Conservation (phyloP, 53 echinoderm and acorn worm genomes). For the Henricia sp. region DNA sequence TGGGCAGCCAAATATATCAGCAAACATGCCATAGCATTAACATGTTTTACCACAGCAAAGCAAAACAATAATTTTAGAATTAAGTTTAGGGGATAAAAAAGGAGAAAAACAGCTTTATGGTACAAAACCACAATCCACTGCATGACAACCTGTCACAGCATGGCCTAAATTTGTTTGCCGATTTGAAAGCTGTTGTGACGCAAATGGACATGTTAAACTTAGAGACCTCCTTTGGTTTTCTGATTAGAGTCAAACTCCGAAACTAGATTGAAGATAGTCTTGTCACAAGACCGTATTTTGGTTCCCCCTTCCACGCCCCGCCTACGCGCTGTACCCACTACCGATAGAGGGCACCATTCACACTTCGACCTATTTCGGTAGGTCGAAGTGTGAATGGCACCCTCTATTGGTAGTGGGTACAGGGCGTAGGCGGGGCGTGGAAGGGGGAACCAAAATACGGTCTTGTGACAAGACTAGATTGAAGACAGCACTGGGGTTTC, state of each 20-base stretch:
- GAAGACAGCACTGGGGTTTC: too few species aligned
- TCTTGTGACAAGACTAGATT: too few species aligned
- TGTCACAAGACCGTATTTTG: too few species aligned
- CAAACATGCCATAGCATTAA: background rate
- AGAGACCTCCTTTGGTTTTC: conserved; percentile 10
- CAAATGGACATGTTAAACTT: conserved; percentile 25
- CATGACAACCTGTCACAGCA: conserved; percentile 37
- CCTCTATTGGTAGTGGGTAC: too few species aligned
- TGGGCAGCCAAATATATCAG: conserved; percentile 7
- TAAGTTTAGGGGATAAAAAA: background rate
- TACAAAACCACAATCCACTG: conserved; percentile 8
- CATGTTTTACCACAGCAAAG: background rate
- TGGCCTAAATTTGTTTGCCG: conserved; percentile 41
- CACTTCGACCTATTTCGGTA: too few species aligned
- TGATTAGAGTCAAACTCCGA: conserved; percentile 19
- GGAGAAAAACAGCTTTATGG: background rate
- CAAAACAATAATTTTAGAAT: background rate
- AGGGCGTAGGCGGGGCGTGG: too few species aligned
- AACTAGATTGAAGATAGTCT: too few species aligned
- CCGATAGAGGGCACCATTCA: too few species aligned
- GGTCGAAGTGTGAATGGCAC: too few species aligned
- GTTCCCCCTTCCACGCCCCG: too few species aligned
- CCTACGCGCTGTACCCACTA: too few species aligned
- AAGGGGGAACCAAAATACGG: too few species aligned
- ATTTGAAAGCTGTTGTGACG: conserved; percentile 32